Percentiles rank a stretch among this genome's conserved stretches.
These are phyloP conservation scores for Taenaris catops DNA, from an alignment of 2,888 invertebrate species.

Conservation along the genomic window DNA sequence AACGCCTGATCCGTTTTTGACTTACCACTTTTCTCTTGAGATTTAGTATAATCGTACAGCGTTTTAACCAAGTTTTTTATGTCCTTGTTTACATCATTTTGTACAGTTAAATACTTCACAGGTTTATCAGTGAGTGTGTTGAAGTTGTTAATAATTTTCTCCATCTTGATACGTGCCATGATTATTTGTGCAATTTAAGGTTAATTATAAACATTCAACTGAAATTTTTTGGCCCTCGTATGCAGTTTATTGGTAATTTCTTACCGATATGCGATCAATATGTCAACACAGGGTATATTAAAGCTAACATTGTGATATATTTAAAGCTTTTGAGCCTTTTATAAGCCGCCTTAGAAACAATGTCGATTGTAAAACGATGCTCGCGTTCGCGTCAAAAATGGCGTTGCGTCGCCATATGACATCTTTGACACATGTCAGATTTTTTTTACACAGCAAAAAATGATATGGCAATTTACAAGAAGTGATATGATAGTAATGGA, in stretches of 20 bases:
- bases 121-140: conserved; percentile 58
- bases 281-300: conserved; percentile 44
- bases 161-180: conserved; percentile 42
- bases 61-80: conserved; percentile 82
- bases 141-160: conserved; percentile 51
- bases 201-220: too few relatives aligned
- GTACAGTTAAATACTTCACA: conserved; percentile 71
- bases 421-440: conserved; percentile 49
- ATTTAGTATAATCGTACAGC: conserved; percentile 84
- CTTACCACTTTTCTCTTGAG: conserved; percentile 57
- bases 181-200: too few relatives aligned
- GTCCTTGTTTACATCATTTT: conserved; percentile 72
- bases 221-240: too few relatives aligned
- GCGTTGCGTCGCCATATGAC: too few relatives aligned
- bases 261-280: conserved; percentile 35
- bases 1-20: conserved; percentile 77
- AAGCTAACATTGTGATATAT: conserved; percentile 36
- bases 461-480: conserved; percentile 77
- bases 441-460: conserved; percentile 32
- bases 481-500: conserved; percentile 75
- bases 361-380: conserved; percentile 21
- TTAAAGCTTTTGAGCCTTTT: conserved; percentile 56
- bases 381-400: conserved; percentile 19
- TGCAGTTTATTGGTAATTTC: too few relatives aligned
- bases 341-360: conserved; percentile 27